Evolutionary conservation across 2,113 vertebrate genomes (phyloP).

Genomic region (Prunella himalayana): DNA sequence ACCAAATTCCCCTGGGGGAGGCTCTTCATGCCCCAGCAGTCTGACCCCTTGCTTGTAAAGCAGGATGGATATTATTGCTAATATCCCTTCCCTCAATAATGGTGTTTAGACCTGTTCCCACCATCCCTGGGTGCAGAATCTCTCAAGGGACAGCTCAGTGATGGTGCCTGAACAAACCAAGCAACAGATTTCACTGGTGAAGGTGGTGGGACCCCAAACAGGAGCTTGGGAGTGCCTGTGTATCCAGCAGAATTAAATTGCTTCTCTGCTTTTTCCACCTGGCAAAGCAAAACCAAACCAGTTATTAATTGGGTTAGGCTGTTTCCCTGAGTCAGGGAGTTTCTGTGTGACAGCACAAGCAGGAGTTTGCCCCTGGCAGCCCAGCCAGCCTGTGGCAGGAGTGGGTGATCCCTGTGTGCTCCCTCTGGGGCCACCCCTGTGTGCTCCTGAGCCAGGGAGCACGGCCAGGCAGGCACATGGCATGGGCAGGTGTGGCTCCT

Average conservation of each 20-base stretch:
- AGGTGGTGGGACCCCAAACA: neutral
- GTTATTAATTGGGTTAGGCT: neutral
- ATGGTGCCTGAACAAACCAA: neutral
- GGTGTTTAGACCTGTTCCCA: neutral
- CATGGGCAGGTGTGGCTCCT: neutral
- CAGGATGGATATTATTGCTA: neutral
- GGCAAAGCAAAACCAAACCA: neutral
- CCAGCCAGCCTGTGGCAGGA: neutral
- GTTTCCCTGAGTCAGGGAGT: neutral
- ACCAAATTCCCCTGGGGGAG: neutral
- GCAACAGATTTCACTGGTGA: neutral
- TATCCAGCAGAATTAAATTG: neutral
- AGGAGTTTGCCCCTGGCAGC: neutral
- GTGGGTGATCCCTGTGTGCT: neutral
- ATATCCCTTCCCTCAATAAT: fast-evolving
- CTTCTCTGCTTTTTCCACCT: neutral
- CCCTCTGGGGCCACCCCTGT: neutral
- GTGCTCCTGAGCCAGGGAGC: neutral
- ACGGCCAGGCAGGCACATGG: fast-evolving
- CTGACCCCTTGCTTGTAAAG: neutral
- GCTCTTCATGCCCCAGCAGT: neutral
- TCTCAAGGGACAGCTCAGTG: neutral
- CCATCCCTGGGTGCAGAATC: neutral
- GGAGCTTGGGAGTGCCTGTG: neutral
- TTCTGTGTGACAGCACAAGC: neutral